Conservation (phyloP, 1,140 invertebrate species). For the Drosophila busckii region DNA sequence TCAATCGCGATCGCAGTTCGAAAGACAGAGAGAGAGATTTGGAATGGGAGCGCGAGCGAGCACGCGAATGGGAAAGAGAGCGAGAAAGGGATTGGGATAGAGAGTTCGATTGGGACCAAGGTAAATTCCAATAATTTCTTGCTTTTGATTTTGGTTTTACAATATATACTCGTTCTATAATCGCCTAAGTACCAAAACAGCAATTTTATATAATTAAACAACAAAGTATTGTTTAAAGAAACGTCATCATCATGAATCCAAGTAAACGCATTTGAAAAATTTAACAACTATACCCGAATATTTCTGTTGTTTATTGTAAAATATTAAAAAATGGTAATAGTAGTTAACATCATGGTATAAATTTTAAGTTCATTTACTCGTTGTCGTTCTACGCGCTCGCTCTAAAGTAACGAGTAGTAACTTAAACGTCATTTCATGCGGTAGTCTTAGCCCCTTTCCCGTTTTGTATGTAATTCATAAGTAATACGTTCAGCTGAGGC, state of each 20-base stretch:
- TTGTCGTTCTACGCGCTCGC: too few relatives aligned
- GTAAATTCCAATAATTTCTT: slow-evolving; percentile 57
- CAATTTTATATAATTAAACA: slow-evolving; percentile 19
- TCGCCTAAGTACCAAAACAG: slow-evolving; percentile 30
- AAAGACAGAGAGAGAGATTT: slow-evolving; percentile 66
- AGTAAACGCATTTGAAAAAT: slow-evolving; percentile 15
- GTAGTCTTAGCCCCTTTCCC: not conserved
- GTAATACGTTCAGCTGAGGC: not conserved
- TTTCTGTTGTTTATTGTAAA: too few relatives aligned
- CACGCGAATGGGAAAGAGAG: slow-evolving; percentile 77
- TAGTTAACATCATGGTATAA: too few relatives aligned
- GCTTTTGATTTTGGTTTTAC: slow-evolving; percentile 45
- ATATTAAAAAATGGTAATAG: too few relatives aligned
- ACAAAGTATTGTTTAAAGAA: slow-evolving; percentile 6
- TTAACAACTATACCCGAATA: too few relatives aligned
- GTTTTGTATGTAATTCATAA: not conserved
- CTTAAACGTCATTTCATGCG: not conserved
- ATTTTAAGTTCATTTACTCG: too few relatives aligned
- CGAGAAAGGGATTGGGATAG: slow-evolving; percentile 78
- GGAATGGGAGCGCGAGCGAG: slow-evolving; percentile 72
- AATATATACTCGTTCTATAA: slow-evolving; percentile 33
- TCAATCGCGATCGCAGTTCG: slow-evolving; percentile 64
- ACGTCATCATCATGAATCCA: slow-evolving; percentile 3
- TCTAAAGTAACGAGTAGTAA: too few relatives aligned
- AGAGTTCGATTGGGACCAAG: slow-evolving; percentile 78